A percentile compares a stretch with the other conserved stretches of the same genome.
Conservation (phyloP, 2,797 vertebrate species). For the Orientallactaga sibirica region DNA sequence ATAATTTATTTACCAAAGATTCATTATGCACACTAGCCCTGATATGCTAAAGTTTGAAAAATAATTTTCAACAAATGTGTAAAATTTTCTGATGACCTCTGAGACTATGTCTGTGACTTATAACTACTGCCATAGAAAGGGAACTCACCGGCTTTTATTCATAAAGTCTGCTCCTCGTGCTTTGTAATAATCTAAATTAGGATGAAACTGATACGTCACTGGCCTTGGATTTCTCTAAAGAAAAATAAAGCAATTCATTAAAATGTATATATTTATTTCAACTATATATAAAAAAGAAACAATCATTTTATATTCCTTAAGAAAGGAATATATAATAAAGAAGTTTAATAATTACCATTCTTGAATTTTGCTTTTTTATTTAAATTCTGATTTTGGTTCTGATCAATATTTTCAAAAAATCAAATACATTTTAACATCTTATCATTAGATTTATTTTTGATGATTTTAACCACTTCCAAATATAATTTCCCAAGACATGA, state of each 20-base stretch:
- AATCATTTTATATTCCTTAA: conserved; percentile 12
- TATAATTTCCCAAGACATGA: conserved; percentile 36
- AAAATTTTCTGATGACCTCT: conserved; percentile 18
- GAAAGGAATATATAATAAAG: conserved; percentile 10
- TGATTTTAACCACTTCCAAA: conserved; percentile 22
- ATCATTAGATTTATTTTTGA: conserved; percentile 46
- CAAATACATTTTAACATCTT: conserved; percentile 38
- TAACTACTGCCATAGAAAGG: conserved; percentile 39
- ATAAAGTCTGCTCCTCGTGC: conserved; percentile 96
- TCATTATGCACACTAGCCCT: neutral
- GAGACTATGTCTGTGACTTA: conserved; percentile 8
- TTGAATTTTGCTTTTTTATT: conserved; percentile 39
- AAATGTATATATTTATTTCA: conserved; percentile 3
- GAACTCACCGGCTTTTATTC: conserved; percentile 95
- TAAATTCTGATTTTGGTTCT: neutral
- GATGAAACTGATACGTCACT: conserved; percentile 97
- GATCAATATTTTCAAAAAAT: conserved; percentile 3
- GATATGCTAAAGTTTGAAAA: conserved; percentile 24
- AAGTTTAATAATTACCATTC: conserved; percentile 21
- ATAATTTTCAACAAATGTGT: conserved; percentile 29
- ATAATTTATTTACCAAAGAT: conserved; percentile 59
- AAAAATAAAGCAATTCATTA: conserved; percentile 27
- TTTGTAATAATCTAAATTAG: conserved; percentile 99
- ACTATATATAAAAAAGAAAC: conserved; percentile 29
- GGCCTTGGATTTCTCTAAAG: conserved; percentile 95